Evolutionary conservation across 92 coral and sea anemone genomes (phyloP).

Genomic region (Paragorgia papillata): DNA sequence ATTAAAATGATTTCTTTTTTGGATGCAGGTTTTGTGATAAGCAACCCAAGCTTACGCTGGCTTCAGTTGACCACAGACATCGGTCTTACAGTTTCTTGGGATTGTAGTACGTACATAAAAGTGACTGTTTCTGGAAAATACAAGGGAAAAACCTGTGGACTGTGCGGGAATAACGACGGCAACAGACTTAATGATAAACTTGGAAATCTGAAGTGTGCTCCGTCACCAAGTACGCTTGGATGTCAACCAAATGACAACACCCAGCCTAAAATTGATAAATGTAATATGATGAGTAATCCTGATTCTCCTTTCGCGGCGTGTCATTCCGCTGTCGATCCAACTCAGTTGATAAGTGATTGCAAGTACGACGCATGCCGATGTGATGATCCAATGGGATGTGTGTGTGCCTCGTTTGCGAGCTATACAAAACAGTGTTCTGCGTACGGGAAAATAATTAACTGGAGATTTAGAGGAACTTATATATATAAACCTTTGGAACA

Average conservation of each 20-base stretch:
- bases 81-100: conserved; percentile 12
- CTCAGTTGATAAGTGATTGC: neutral
- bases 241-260: neutral
- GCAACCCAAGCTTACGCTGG: neutral
- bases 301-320: neutral
- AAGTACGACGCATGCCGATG: conserved; percentile 22
- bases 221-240: neutral
- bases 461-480: too few relatives aligned
- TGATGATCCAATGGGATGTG: conserved; percentile 32
- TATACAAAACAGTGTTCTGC: too few relatives aligned
- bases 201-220: neutral
- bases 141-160: conserved; percentile 23
- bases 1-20: neutral
- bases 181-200: neutral
- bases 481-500: too few relatives aligned
- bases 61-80: conserved; percentile 8
- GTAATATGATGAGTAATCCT: neutral
- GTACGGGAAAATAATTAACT: too few relatives aligned
- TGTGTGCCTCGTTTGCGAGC: conserved; percentile 10
- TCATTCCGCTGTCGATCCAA: neutral
- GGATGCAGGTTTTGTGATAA: neutral
- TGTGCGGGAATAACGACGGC: conserved; percentile 19
- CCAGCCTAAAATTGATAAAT: neutral
- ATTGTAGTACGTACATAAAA: neutral
- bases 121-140: neutral